phyloP scores from a whole-genome alignment of 2,113 vertebrate genomes.

The Herpailurus yagouaroundi region DNA sequence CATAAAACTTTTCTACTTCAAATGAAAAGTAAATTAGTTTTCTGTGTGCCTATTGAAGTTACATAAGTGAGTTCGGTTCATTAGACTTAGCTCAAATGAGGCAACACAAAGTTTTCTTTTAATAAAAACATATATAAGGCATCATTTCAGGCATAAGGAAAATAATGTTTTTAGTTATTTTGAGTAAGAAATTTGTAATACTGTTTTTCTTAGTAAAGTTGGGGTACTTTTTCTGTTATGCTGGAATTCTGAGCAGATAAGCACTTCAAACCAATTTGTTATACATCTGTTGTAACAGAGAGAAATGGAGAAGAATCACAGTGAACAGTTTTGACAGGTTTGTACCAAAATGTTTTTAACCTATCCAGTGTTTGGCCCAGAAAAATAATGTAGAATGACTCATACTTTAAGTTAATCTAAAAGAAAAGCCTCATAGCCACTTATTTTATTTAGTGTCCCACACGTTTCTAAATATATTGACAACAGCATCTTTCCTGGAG shows the following conservation, averaged over 20 bases:
- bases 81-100: not conserved
- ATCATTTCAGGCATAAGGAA: constrained; percentile 18
- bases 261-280: not conserved
- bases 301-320: constrained; percentile 3
- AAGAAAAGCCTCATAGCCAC: not conserved
- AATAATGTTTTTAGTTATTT: not conserved
- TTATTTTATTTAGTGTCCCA: not conserved
- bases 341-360: constrained; percentile 37
- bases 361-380: constrained; percentile 21
- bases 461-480: not conserved
- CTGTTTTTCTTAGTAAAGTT: constrained; percentile 13
- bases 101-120: not conserved
- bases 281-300: constrained; percentile 18
- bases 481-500: not conserved
- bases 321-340: constrained; percentile 64
- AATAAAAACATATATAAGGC: not conserved
- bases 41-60: not conserved
- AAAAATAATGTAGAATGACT: constrained; percentile 31
- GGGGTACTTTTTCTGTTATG: not conserved
- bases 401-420: constrained; percentile 35
- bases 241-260: constrained; percentile 43
- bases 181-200: not conserved
- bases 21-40: constrained; percentile 18
- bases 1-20: constrained; percentile 6
- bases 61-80: not conserved